Base-by-base conservation (phyloP, 2,888 invertebrate genomes). In the Temnothorax ravouxi region DNA sequence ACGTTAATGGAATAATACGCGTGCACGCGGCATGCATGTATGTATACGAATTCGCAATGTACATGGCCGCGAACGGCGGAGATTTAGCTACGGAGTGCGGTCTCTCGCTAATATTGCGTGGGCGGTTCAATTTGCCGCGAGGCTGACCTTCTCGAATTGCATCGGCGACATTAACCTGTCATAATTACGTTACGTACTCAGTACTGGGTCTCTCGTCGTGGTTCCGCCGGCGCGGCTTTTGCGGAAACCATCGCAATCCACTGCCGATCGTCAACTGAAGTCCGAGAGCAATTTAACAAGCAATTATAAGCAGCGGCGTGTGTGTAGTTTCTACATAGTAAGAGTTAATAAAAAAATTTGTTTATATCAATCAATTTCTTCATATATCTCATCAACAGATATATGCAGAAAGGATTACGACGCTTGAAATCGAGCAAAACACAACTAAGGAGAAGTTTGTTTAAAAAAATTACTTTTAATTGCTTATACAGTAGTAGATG, bases 61-160 rank as follows among this genome's bases (percentile, higher is more conserved):
- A 50, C 77, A 76, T 34, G 77, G 56, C 34, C 84, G 80, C 71
- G 44, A 41, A 77, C 67, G 72, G 84, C 66, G 38, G 72, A 80
- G 85, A 87, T 86, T 86, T 69, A 75, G 87, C 91, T 90, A 88
- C 88, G 83, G 89, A 89, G 90, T 88, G 90, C 87, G 90, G 86
- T 75, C 79, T 80, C 88, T 89, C 89, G 86, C 83, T 88, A 89
- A 85, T 90, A 83, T 89, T 89, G 88, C 91, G 93, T 94, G 91
- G 94, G 94, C 89, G 93, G 90, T 91, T 91, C 91, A 93, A 94
- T 94, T 94, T 94, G 89, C 92, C 90, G 88, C 88, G 89, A 87
- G 77, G 84, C 86, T 85, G 74, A 87, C 86, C 89, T 87, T 88
- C 88, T 88, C 86, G 87, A 91, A 90, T 92, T 89, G 88, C 89